phyloP scores from a whole-genome alignment of 2,113 vertebrate genomes.

The Brienomyrus brachyistius region DNA sequence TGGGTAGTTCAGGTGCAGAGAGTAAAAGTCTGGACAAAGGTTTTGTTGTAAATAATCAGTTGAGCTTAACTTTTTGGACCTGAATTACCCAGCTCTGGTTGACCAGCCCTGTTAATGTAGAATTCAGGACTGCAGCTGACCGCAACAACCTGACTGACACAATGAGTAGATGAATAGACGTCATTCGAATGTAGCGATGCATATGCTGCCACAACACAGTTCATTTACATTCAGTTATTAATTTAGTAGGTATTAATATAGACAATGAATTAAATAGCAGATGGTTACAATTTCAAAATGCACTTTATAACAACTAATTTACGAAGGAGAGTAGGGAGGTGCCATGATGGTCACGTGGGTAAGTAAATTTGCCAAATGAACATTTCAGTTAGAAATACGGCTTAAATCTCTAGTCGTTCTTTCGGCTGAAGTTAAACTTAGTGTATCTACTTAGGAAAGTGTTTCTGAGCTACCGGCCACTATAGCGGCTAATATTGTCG shows the following conservation, averaged over 20 bases:
- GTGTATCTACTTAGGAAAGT: neutral
- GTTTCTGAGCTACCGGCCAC: neutral
- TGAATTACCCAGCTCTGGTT: neutral
- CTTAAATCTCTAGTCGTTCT: neutral
- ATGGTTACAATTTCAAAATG: neutral
- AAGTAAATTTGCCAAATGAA: neutral
- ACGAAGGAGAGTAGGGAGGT: neutral
- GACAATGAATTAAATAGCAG: neutral
- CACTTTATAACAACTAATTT: neutral
- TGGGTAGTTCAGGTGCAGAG: neutral
- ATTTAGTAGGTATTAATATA: neutral
- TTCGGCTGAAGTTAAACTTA: neutral
- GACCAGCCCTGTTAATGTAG: neutral
- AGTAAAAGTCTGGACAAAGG: neutral
- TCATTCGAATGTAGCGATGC: neutral
- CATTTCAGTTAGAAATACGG: neutral
- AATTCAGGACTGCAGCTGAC: neutral
- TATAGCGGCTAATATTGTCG: neutral
- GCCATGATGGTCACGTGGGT: neutral
- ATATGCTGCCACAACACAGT: neutral
- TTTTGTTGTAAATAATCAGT: neutral
- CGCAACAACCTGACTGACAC: neutral
- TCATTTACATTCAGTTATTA: neutral
- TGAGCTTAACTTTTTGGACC: neutral
- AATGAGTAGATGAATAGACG: neutral